Base-by-base conservation (phyloP, 2,797 vertebrate genomes). In the Scyliorhinus canicula region DNA sequence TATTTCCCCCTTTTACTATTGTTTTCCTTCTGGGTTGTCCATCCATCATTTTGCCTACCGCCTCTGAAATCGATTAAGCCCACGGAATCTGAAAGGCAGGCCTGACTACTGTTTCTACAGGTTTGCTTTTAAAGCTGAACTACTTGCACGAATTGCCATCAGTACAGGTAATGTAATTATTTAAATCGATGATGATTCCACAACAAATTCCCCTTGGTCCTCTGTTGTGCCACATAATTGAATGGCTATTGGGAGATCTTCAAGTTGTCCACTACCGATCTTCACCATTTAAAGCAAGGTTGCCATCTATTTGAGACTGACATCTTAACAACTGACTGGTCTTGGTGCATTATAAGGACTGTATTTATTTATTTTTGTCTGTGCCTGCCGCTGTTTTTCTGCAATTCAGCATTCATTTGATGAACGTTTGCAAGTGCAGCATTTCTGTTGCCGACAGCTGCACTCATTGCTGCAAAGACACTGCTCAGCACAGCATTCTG, bases 401-500 rank as follows among this genome's bases (percentile, higher is more conserved):
- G 19, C 88, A 91, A 60, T 91, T 91, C 57, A 63, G 60, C 57
- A 24, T 8, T 65, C 26, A 57, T 65, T 91, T 65, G 57, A n/a
- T 63, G 88, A n/a, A 44, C 7, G 12, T 3, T 91, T 65, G 55
- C 88, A 44, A 91, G 35, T 24, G 21, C n/a, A 65, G 88, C 21
- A 26, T 91, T 91, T 60, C 88, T 91, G 57, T 44, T 65, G n/a
- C n/a, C n/a, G 26, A 44, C n/a, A 91, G 88, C 88, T 91, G 88
- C 55, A 57, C n/a, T 91, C 88, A 63, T 35, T 40, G 8, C n/a
- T 63, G 57, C 57, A 63, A 21, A 65, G 19, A 24, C 19, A 82
- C 19, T 24, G 77, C 40, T 44, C 77, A 44, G 16, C 77, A 44
- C 19, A 44, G 4, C 77, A 40, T 79, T 79, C 14, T 9, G n/a